Conservation (phyloP, 2,797 vertebrate species). For the Mormyrus hasselquistii region DNA sequence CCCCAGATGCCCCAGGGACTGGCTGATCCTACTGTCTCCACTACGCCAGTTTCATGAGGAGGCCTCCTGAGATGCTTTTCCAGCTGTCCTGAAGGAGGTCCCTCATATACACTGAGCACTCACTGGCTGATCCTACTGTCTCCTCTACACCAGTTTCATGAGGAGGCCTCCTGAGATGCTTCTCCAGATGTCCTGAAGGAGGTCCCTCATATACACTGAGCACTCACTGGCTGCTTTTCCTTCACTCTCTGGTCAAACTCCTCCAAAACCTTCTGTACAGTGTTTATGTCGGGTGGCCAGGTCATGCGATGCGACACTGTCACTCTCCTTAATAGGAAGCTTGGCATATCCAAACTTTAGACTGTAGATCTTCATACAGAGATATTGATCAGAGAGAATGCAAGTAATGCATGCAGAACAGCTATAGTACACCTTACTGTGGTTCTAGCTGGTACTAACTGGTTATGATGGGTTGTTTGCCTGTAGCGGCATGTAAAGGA, state of each 20-base stretch:
- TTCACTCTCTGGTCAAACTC: not conserved
- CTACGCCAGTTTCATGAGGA: not conserved
- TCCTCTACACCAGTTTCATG: not conserved
- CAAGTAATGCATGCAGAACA: not conserved
- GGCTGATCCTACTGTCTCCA: not conserved
- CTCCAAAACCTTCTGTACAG: not conserved
- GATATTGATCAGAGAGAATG: not conserved
- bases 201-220: not conserved
- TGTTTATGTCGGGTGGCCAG: not conserved
- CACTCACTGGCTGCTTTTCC: not conserved
- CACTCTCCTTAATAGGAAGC: not conserved
- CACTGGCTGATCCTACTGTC: not conserved
- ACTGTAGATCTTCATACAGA: not conserved
- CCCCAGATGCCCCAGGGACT: not conserved
- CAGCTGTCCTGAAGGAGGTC: not conserved
- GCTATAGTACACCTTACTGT: not conserved
- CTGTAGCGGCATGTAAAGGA: not conserved
- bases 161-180: not conserved
- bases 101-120: too few relatives aligned
- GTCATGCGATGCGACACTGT: not conserved
- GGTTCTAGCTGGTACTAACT: not conserved
- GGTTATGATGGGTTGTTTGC: not conserved
- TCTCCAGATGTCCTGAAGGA: not conserved
- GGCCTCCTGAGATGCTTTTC: not conserved
- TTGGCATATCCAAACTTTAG: not conserved